Evolutionary conservation across 53 echinoderm and acorn worm genomes (phyloP), one percentile per base, ranked within the genome.

Genomic region (Echinometra lucunter): DNA sequence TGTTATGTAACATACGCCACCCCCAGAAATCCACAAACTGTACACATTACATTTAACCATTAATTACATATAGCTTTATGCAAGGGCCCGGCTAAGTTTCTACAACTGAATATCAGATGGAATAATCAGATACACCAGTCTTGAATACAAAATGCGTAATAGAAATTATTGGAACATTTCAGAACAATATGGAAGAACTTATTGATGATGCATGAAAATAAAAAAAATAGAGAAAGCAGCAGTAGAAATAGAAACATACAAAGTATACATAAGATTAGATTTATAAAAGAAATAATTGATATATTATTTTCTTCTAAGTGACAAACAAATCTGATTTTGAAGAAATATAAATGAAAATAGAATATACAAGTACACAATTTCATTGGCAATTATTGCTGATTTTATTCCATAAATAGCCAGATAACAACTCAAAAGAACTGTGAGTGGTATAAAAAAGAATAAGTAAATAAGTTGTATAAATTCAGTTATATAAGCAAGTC

Each of bases 91-190:
- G 12, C 37, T 17, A 74, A 32, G 34, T 74, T 19, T 42, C 44
- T 34, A 42, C 5, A 2, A 42, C 16, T 81, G 15, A 81, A 81
- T 81, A 3, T 44, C 16, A 81, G 23, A 44, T 69, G 44, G 44
- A 34, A 81, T 42, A 81, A 21, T 42, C 21, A 81, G 44, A 44
- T 69, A 44, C 19, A 81, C 19, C n/a, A 53, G n/a, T 49, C n/a
- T n/a, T 47, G 85, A 85, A 85, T 85, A 85, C 85, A 85, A 85
- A 85, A 47, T 6, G 49, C 47, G 49, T 85, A 30, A 45, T 47
- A 28, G 25, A 85, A 47, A 85, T 49, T 47, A 85, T 85, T 47
- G 47, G 4, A 85, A 47, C 34, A 85, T 45, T 85, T 85, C 49
- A 45, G 37, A 85, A 19, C 1, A 49, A 85, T 42, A 49, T 85